phyloP scores from a whole-genome alignment of 2,797 vertebrate species.

The Decapterus maruadsi region DNA sequence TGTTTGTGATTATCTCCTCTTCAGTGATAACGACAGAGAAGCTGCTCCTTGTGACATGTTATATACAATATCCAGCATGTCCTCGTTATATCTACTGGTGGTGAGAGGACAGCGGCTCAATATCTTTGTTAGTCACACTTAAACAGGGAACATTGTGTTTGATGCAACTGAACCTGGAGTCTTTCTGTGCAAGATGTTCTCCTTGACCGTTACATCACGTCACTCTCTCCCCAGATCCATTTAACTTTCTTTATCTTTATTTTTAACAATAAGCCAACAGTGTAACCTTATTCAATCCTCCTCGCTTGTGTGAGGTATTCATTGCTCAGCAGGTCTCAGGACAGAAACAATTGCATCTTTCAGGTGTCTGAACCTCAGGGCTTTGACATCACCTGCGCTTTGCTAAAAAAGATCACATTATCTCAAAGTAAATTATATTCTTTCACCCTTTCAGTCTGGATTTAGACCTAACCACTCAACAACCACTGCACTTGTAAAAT shows the following conservation, averaged over 20 bases:
- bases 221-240: neutral
- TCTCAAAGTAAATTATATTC: too few relatives aligned
- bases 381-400: constrained; percentile 34
- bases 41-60: neutral
- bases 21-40: neutral
- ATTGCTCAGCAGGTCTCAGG: neutral
- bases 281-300: constrained; percentile 11
- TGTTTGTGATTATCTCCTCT: neutral
- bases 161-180: neutral
- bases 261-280: neutral
- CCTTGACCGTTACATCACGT: neutral
- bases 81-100: neutral
- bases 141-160: neutral
- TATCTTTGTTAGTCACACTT: neutral
- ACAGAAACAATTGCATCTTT: constrained; percentile 33
- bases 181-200: neutral
- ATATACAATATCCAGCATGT: neutral
- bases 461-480: too few relatives aligned
- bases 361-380: neutral
- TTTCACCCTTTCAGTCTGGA: too few relatives aligned
- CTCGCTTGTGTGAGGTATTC: neutral
- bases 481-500: too few relatives aligned
- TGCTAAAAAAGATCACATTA: too few relatives aligned
- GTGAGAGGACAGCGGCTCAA: neutral
- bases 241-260: neutral